Conservation (phyloP, 2,113 vertebrate species). For the Micronisus gabar region DNA sequence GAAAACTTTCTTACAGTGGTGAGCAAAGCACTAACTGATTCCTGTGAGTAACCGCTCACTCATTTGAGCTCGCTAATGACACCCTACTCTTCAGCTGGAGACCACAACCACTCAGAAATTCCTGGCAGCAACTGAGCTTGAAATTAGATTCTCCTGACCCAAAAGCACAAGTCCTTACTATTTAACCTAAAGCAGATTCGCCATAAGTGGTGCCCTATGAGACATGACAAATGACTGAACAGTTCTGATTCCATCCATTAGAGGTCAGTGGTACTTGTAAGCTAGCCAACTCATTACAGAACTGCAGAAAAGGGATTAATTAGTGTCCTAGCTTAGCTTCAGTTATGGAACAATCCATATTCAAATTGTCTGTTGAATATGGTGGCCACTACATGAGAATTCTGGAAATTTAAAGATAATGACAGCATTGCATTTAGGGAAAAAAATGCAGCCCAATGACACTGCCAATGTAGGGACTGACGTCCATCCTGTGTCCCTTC, state of each 20-base stretch:
- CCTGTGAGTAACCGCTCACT: not conserved
- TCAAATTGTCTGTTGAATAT: slow-evolving; percentile 16
- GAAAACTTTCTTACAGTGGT: not conserved
- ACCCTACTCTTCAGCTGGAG: not conserved
- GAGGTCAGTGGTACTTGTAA: slow-evolving; percentile 64
- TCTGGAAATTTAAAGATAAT: not conserved
- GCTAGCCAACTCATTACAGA: slow-evolving; percentile 57
- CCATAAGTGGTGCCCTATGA: not conserved
- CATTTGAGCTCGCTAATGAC: not conserved
- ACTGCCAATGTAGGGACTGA: not conserved
- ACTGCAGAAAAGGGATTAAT: slow-evolving; percentile 42
- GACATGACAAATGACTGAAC: slow-evolving; percentile 51
- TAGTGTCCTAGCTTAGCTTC: slow-evolving; percentile 40
- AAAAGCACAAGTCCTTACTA: not conserved
- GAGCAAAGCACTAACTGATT: not conserved
- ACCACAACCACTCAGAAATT: slow-evolving; percentile 32
- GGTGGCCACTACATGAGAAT: not conserved
- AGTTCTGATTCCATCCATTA: slow-evolving; percentile 53
- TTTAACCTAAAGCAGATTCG: not conserved
- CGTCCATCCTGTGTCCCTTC: not conserved
- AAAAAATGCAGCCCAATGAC: not conserved
- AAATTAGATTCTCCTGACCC: slow-evolving; percentile 34
- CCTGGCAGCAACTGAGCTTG: not conserved
- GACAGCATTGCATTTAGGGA: not conserved
- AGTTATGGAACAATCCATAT: slow-evolving; percentile 53